phyloP scores from a whole-genome alignment of 2,797 vertebrate genomes.

The Pantherophis alleghaniensis region DNA sequence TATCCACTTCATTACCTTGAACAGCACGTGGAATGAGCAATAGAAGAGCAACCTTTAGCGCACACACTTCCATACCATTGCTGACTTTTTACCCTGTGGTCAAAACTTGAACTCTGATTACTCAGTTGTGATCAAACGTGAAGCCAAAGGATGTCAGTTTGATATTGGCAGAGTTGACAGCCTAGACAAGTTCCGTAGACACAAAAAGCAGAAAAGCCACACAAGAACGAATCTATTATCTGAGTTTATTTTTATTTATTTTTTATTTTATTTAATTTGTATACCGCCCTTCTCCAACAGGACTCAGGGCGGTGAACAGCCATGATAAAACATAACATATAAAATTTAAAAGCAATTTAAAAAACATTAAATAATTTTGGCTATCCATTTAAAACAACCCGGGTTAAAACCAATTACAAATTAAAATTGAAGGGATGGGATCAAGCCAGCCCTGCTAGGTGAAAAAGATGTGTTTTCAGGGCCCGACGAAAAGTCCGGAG shows the following conservation, averaged over 20 bases:
- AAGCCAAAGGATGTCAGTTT: accelerated
- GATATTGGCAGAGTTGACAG: background rate
- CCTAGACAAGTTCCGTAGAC: background rate
- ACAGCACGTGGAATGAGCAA: conserved; percentile 52
- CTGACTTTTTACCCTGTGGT: conserved; percentile 35
- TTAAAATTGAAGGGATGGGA: too few species aligned
- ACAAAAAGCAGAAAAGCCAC: background rate
- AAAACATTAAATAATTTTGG: too few species aligned
- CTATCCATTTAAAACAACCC: too few species aligned
- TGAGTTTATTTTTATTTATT: background rate
- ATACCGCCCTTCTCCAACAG: too few species aligned
- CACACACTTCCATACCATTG: background rate
- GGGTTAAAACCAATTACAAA: too few species aligned
- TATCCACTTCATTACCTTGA: conserved; percentile 62
- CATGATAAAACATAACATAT: too few species aligned
- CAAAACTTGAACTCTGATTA: background rate
- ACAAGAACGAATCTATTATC: background rate
- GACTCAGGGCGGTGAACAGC: too few species aligned
- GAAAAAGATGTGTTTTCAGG: too few species aligned
- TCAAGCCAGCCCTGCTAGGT: too few species aligned
- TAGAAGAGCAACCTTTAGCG: conserved; percentile 41
- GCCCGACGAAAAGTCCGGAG: too few species aligned
- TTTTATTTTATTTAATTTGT: too few species aligned
- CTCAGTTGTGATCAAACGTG: accelerated
- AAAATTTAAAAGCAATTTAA: too few species aligned